Conservation (phyloP, 2,113 vertebrate genomes). For the Heterochromis multidens region DNA sequence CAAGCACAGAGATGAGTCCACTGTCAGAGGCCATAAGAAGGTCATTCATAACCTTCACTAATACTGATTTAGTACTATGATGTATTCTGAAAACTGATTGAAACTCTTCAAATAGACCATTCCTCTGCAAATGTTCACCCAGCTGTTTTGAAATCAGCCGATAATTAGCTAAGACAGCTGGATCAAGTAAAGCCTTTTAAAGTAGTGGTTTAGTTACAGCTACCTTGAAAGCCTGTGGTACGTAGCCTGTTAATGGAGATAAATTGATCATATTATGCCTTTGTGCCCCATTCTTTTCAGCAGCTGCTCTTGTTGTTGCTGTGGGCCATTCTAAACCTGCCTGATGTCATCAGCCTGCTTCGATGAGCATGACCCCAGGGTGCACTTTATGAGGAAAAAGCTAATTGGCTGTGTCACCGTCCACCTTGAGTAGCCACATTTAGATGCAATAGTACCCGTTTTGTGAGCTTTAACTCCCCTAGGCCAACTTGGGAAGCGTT, state of each 20-base stretch:
- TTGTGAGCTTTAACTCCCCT: not conserved
- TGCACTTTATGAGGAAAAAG: constrained; percentile 4
- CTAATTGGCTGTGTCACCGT: not conserved
- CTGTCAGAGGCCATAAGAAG: not conserved
- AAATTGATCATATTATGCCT: not conserved
- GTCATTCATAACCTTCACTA: not conserved
- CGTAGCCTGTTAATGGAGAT: not conserved
- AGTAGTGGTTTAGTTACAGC: too few species aligned
- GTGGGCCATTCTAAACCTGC: not conserved
- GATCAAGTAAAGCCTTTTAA: too few species aligned
- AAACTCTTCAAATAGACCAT: not conserved
- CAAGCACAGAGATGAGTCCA: not conserved
- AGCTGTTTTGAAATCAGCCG: not conserved
- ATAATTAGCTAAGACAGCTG: not conserved
- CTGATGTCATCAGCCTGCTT: not conserved
- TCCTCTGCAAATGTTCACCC: not conserved
- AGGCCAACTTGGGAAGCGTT: not conserved
- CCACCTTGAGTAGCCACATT: not conserved
- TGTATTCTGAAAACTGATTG: not conserved
- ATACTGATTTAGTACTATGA: not conserved
- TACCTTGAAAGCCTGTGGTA: too few species aligned
- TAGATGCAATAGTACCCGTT: not conserved
- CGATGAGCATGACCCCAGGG: constrained; percentile 2
- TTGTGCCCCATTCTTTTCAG: not conserved
- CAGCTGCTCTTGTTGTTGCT: not conserved